A percentile compares a stretch with the other conserved stretches of the same genome.
Evolutionary conservation across 2,888 invertebrate genomes (phyloP).

Genomic region (Listrodromus nycthemerus): DNA sequence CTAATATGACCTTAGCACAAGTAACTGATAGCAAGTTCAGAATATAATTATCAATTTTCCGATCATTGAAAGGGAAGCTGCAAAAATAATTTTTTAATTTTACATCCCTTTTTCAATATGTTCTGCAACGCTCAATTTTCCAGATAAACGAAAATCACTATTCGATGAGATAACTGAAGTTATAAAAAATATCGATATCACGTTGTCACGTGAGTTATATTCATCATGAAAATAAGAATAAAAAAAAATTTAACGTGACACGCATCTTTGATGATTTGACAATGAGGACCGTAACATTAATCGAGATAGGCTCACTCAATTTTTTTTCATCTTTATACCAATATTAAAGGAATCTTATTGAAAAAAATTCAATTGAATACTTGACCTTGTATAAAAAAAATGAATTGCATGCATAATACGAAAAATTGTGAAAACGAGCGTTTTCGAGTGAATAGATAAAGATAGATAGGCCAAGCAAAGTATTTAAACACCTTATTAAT

Average conservation of each 20-base stretch:
- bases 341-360: conserved; percentile 26
- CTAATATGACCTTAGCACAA: no score
- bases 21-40: no score
- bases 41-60: no score
- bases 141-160: not conserved
- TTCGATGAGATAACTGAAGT: conserved; percentile 16
- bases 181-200: conserved; percentile 28
- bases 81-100: not conserved
- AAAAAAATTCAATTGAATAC: conserved; percentile 36
- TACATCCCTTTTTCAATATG: not conserved
- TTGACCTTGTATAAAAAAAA: conserved; percentile 39
- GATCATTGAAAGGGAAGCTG: not conserved
- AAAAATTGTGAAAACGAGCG: conserved; percentile 42
- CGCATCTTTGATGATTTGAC: conserved; percentile 7
- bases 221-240: conserved; percentile 4
- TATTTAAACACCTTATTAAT: conserved; percentile 35
- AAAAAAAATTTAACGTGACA: conserved; percentile 23
- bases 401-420: conserved; percentile 44
- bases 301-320: conserved; percentile 34
- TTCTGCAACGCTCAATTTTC: not conserved
- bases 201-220: conserved; percentile 14
- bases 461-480: conserved; percentile 49
- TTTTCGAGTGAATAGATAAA: conserved; percentile 42
- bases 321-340: conserved; percentile 6
- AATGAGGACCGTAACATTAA: conserved; percentile 45